Evolutionary conservation across 1,140 invertebrate species (phyloP).

Genomic region (Drosophila ogumai): DNA sequence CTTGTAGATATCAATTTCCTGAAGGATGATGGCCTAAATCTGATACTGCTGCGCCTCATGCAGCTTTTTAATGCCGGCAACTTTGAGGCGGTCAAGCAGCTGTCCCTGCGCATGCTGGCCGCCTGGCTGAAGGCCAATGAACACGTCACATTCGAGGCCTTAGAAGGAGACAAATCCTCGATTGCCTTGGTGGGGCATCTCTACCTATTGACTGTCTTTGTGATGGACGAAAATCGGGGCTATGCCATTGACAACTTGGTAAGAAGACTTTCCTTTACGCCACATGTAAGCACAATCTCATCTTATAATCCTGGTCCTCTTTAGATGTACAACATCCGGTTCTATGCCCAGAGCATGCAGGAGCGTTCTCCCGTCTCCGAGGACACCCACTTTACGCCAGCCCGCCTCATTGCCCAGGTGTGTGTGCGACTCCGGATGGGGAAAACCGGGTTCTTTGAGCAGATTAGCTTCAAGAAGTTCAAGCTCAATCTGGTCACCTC

Average conservation of each 20-base stretch:
- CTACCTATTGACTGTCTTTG: constrained; percentile 72
- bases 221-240: constrained; percentile 70
- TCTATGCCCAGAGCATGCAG: constrained; percentile 71
- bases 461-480: constrained; percentile 66
- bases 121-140: constrained; percentile 64
- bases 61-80: constrained; percentile 73
- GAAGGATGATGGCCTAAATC: constrained; percentile 48
- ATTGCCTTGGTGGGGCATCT: constrained; percentile 67
- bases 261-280: not conserved
- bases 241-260: constrained; percentile 80
- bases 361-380: constrained; percentile 27
- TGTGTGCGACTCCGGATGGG: constrained; percentile 59
- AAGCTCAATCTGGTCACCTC: constrained; percentile 55
- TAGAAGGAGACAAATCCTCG: constrained; percentile 25
- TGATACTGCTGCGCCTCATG: constrained; percentile 65
- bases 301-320: too few relatives aligned
- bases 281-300: not conserved
- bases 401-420: constrained; percentile 71
- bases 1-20: constrained; percentile 59
- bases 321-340: constrained; percentile 78
- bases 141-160: not conserved
- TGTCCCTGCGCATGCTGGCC: constrained; percentile 65
- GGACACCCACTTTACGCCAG: constrained; percentile 62
- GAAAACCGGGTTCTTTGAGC: constrained; percentile 70
- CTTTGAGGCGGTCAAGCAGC: constrained; percentile 72